Base-by-base conservation (phyloP, 2,113 vertebrate species). In the Sula dactylatra region DNA sequence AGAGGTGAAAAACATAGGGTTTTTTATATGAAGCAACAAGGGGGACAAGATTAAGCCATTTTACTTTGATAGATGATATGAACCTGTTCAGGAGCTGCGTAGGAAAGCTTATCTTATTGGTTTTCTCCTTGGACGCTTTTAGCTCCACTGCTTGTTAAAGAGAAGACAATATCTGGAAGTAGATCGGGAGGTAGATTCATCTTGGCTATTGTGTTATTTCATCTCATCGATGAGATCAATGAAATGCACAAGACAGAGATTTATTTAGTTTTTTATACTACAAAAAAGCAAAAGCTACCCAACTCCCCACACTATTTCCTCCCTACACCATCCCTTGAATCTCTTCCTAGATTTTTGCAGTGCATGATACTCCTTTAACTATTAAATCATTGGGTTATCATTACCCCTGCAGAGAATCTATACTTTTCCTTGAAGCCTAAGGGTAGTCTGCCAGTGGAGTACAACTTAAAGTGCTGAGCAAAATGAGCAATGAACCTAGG, bases 161-260 rank as follows among this genome's bases (percentile, higher is more conserved):
- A 80, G 49, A 61, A 93, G 64, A 90, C 66, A 95, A 2, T 70
- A 90, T 70, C 54, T 92, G 58, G 25, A 94, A 6, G 31, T 54
- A 72, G 40, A 54, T 86, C 10, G 38, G 59, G 42, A 91, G 32
- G 49, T 20, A 86, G 79, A 90, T 86, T 70, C 59, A 70, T 80
- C 92, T 90, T 83, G 27, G 32, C 45, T 83, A 58, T 70, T 91
- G 56, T 58, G 50, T 90, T 95, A 42, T n/a, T 88, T 86, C 59
- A 88, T 45, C 34, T 88, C 50, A 92, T 78, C 12, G 9, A 54
- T 73, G 62, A 79, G 62, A 95, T 90, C 82, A 94, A 65, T 73
- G 62, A 94, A 96, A 92, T 70, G n/a, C 72, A 69, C 24, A 42
- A 61, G 50, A 92, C 16, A 86, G 54, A 89, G 54, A 93, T 87